Conservation (phyloP, 1,140 invertebrate species). For the Melipona quadrifasciata region DNA sequence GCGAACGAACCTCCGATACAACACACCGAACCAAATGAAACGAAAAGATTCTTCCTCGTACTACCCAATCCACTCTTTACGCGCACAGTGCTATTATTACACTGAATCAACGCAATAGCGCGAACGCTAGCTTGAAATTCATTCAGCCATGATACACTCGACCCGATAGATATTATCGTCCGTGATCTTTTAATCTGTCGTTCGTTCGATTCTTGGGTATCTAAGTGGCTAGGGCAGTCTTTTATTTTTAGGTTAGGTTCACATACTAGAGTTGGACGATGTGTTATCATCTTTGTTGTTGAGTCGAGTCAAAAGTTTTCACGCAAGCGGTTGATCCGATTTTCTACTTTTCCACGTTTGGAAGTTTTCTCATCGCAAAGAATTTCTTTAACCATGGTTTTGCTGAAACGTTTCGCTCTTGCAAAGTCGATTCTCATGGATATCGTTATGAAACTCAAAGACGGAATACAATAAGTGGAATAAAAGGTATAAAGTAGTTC, state of each 20-base stretch:
- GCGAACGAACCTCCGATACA: background rate
- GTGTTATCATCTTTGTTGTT: too few relatives aligned
- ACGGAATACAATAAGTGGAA: conserved; percentile 9
- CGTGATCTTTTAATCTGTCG: background rate
- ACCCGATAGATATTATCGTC: too few relatives aligned
- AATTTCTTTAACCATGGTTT: background rate
- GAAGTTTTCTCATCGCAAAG: background rate
- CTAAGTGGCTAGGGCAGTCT: background rate
- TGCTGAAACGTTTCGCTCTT: conserved; percentile 4
- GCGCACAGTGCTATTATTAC: background rate
- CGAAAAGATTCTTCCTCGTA: conserved; percentile 37
- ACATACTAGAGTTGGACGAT: background rate
- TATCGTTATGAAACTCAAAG: conserved; percentile 5
- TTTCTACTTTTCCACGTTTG: background rate
- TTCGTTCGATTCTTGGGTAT: background rate
- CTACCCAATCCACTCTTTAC: background rate
- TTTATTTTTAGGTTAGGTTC: background rate
- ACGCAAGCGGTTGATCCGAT: too few relatives aligned
- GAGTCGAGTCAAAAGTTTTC: background rate
- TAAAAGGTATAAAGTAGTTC: background rate
- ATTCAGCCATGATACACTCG: conserved; percentile 18
- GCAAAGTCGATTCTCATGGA: background rate
- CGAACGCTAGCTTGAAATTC: background rate
- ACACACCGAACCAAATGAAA: conserved; percentile 23
- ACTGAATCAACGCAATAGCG: conserved; percentile 12